Conservation (phyloP, 1,140 invertebrate genomes). For the Aphis craccivora region DNA sequence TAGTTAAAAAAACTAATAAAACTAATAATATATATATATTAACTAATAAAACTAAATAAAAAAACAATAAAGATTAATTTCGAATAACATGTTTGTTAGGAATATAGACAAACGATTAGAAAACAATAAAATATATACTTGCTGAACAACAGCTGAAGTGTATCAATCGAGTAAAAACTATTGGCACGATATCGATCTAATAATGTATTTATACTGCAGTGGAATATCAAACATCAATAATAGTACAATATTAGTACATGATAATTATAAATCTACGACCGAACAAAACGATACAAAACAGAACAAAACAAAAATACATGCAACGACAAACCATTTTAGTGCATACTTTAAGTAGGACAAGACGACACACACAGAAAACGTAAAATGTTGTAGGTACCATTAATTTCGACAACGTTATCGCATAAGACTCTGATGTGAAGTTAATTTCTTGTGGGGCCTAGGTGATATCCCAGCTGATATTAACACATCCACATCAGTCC, state of each 20-base stretch:
- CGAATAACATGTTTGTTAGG: too few relatives aligned
- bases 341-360: neutral
- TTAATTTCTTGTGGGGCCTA: constrained; percentile 59
- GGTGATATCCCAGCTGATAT: constrained; percentile 55
- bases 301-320: neutral
- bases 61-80: too few relatives aligned
- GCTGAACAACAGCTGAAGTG: neutral
- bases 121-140: neutral
- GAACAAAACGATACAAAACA: neutral
- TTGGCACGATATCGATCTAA: neutral
- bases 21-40: too few relatives aligned
- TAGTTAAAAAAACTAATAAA: too few relatives aligned
- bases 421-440: constrained; percentile 58
- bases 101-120: too few relatives aligned
- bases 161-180: neutral
- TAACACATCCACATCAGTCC: constrained; percentile 13
- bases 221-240: neutral
- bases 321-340: neutral
- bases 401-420: constrained; percentile 24
- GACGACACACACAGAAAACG: neutral
- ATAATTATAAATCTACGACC: neutral
- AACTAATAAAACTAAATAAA: too few relatives aligned
- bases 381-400: neutral
- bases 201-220: neutral
- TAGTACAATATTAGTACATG: neutral